A percentile compares a stretch with the other conserved stretches of the same genome.
These are phyloP conservation scores for Pristionchus pacificus DNA, from an alignment of 1,140 invertebrate species.

Conservation along the genomic window DNA sequence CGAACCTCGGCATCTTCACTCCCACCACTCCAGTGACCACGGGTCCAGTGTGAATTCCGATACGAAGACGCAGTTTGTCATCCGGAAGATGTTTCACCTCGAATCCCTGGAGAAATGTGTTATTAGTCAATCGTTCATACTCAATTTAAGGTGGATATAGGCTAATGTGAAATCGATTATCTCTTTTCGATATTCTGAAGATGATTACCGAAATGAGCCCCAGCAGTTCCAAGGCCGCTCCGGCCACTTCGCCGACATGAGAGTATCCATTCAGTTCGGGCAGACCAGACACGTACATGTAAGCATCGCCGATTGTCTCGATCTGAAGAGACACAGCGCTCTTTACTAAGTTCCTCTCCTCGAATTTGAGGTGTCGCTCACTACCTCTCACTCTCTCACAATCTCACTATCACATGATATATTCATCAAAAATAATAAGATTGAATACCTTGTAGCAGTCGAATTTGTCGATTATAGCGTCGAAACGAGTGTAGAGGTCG, in stretches of 20 bases:
- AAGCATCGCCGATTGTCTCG: conserved; percentile 72
- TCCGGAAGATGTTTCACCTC: conserved; percentile 11
- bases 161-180: too few relatives aligned
- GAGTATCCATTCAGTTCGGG: conserved; percentile 62
- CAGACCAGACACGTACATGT: conserved; percentile 72
- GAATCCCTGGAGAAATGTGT: conserved; percentile 3
- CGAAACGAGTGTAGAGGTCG: conserved; percentile 88
- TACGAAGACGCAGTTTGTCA: conserved; percentile 21
- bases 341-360: too few relatives aligned
- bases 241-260: conserved; percentile 64
- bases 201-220: conserved; percentile 24
- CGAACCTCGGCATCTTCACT: conserved; percentile 80
- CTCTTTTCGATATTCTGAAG: too few relatives aligned
- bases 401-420: too few relatives aligned
- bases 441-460: conserved; percentile 98
- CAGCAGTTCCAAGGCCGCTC: conserved; percentile 23
- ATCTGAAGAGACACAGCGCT: background rate
- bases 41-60: conserved; percentile 27
- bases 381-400: too few relatives aligned
- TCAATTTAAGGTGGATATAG: too few relatives aligned
- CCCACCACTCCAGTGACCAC: conserved; percentile 76
- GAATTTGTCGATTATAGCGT: conserved; percentile 87
- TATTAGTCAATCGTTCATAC: background rate
- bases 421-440: too few relatives aligned
- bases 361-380: too few relatives aligned